Evolutionary conservation across 2,113 vertebrate genomes (phyloP), one percentile per base, ranked within the genome.

Genomic region (Stictonetta naevosa): DNA sequence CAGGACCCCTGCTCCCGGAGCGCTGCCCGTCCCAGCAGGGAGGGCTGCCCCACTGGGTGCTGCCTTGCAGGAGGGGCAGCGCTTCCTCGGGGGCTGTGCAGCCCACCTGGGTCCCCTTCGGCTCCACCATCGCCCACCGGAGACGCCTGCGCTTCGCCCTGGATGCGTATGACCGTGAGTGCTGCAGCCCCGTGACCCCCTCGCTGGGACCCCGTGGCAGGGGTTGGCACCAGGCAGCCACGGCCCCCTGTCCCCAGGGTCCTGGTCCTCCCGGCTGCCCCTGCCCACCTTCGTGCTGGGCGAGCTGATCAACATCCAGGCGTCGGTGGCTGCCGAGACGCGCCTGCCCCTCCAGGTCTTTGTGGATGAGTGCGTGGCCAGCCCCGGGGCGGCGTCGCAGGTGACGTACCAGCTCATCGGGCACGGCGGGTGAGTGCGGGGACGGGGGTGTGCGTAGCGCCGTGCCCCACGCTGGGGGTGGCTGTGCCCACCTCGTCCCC

Each of bases 281-380:
- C 77, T 56, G 21, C 90, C 90, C 48, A 20, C 28, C 22, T 86
- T 77, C 38, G 72, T 72, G 67, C 59, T 42, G 62, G 92, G 95
- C 6, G 76, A 96, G 22, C 36, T 83, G 44, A 76, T 96, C 58
- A 89, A 94, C 33, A 9, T 91, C 5, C 52, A 96, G 77, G 92
- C 80, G 0, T 86, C 92, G 4, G 46, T 94, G 46, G n/a, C 20
- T 29, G 1, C 74, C 1, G 13, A 22, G 8, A 71, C 13, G 20
- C 31, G 1, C 10, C 20, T 53, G 7, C 72, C 92, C 46, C 23
- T 88, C n/a, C 67, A 56, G 76, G 36, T 96, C 67, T 92, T 92
- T 0, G 46, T 83, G 67, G 95, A 88, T 0, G 17, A 71, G 19
- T 86, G 89, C 1, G 83, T 79, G 42, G 93, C 83, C 62, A 48